Evolutionary conservation across 2,113 vertebrate genomes (phyloP), one percentile per base, ranked within the genome.

Genomic region (Penelope pileata): DNA sequence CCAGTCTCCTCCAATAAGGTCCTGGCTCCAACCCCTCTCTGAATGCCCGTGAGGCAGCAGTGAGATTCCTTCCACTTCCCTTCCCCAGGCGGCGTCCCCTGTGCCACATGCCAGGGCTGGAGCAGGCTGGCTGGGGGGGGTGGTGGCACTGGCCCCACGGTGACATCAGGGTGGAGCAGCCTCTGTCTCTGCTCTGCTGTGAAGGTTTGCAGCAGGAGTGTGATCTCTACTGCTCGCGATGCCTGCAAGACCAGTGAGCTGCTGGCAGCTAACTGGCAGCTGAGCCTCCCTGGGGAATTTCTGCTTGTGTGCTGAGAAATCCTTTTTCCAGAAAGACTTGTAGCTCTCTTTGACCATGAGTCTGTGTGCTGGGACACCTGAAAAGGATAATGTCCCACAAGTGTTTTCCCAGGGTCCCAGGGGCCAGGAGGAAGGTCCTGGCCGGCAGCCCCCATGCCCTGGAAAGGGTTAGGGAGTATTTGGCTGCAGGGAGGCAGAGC

Each of bases 221-320:
- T 48, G 50, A 8, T 83, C 53, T 81, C 62, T 1, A 0, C 27
- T 48, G 40, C 42, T 1, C 2, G 30, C 18, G 40, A 63, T 27
- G 32, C 82, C 53, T 54, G 64, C 2, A 2, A 38, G 82, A 29
- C 2, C 3, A 7, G 51, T 43, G 69, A 91, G 84, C 40, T 94
- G 60, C 64, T 78, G 92, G 68, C 64, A 48, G 29, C n/a, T n/a
- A n/a, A 43, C 2, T 3, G 0, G 2, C 38, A 0, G 0, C 38
- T 32, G 29, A 62, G 27, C 4, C 48, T 63, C 40, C 0, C 0
- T 9, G 43, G 66, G 81, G 30, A 4, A 88, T 91, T 93, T 91
- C 85, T 93, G 62, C 40, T 85, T 43, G 13, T 48, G 43, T 51
- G n/a, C 7, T 1, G 2, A 73, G 36, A 58, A 66, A 88, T 77